Conservation (phyloP, 2,113 vertebrate species). For the human region DNA sequence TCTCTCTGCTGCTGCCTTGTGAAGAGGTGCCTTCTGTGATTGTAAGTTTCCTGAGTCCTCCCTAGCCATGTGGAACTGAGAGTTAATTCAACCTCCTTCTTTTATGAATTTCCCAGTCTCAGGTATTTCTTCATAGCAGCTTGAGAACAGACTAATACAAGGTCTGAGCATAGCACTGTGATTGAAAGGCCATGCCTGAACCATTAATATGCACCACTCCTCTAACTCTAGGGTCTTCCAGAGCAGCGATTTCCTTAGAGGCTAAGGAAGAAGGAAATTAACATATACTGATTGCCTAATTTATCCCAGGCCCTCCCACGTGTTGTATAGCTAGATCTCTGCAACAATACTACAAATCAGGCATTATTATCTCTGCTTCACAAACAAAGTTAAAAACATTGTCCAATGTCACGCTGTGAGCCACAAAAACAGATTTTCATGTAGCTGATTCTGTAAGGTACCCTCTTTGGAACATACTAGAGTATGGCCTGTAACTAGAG, state of each 20-base stretch:
- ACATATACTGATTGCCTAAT: not conserved
- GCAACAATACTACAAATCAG: not conserved
- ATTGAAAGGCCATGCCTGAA: not conserved
- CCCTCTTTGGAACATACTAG: not conserved
- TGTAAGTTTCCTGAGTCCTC: too few relatives aligned
- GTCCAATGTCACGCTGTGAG: not conserved
- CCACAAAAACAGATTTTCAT: not conserved
- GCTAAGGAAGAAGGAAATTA: not conserved
- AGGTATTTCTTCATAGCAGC: too few relatives aligned
- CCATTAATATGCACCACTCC: not conserved
- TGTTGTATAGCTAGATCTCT: not conserved
- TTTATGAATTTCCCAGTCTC: too few relatives aligned
- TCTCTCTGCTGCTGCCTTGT: too few relatives aligned
- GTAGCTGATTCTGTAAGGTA: not conserved
- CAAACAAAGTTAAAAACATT: not conserved
- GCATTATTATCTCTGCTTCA: not conserved
- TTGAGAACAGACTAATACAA: too few relatives aligned
- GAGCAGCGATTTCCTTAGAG: not conserved
- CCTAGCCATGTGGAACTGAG: too few relatives aligned
- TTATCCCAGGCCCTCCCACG: not conserved
- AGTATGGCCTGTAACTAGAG: not conserved
- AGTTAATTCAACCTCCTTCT: too few relatives aligned
- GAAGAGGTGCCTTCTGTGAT: too few relatives aligned
- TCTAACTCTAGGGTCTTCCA: not conserved
- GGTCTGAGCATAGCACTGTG: not conserved